Conservation (phyloP, 35 echinoderm and acorn worm genomes). For the Apostichopus californicus region DNA sequence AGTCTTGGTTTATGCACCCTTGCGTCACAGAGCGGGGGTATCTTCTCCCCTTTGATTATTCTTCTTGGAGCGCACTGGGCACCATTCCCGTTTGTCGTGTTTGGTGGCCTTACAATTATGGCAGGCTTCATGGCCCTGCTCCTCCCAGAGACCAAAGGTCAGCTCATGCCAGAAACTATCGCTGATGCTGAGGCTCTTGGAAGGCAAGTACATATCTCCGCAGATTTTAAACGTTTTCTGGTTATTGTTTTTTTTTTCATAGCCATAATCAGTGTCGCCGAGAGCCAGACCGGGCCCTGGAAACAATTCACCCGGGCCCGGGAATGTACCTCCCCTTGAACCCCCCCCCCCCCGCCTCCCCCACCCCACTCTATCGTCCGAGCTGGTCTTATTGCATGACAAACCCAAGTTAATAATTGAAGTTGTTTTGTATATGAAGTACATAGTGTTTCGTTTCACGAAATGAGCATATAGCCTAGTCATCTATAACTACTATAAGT, state of each 20-base stretch:
- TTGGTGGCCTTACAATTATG: constrained; percentile 19
- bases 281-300: no score
- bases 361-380: no score
- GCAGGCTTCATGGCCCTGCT: constrained; percentile 32
- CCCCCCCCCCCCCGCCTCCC: no score
- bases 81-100: constrained; percentile 34
- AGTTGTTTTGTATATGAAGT: no score
- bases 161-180: constrained; percentile 42
- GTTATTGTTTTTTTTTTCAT: not conserved
- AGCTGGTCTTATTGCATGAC: no score
- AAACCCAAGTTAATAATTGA: no score
- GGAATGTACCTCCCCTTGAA: no score
- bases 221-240: not conserved
- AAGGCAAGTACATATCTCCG: not conserved
- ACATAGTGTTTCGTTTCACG: no score
- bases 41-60: constrained; percentile 23
- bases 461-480: no score
- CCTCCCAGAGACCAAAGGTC: constrained; percentile 40
- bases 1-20: constrained; percentile 40
- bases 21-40: constrained; percentile 24
- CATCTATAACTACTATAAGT: no score
- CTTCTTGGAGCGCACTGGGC: constrained; percentile 13
- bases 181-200: constrained; percentile 43
- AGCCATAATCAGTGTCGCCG: no score
- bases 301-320: no score